Evolutionary conservation across 2,113 vertebrate species (phyloP).

Genomic region (Rhinolophus sinicus): DNA sequence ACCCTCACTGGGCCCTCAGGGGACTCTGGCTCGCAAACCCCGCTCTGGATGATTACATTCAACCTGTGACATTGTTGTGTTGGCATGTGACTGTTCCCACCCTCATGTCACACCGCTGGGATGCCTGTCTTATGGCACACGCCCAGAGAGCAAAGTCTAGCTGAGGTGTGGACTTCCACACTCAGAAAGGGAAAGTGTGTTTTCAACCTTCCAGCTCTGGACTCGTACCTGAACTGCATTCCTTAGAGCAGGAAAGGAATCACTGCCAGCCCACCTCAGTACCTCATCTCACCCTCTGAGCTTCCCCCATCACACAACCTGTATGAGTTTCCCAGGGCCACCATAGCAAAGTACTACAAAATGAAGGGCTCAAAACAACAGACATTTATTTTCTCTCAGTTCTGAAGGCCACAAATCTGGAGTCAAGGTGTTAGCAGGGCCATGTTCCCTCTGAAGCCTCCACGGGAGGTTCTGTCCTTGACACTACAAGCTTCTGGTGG

Average conservation of each 20-base stretch:
- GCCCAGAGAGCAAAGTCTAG: neutral
- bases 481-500: neutral
- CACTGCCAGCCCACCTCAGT: neutral
- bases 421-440: neutral
- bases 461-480: neutral
- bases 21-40: neutral
- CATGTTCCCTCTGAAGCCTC: fast-evolving
- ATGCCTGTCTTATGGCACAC: neutral
- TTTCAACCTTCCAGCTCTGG: neutral
- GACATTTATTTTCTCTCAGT: fast-evolving
- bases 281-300: too few species aligned
- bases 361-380: fast-evolving
- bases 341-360: neutral
- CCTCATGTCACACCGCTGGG: neutral
- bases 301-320: neutral
- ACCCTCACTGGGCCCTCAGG: neutral
- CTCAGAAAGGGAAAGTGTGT: neutral
- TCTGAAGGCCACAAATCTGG: neutral
- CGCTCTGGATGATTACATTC: neutral
- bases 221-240: neutral
- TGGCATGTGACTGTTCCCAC: neutral
- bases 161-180: too few species aligned
- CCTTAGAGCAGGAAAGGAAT: neutral
- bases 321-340: neutral
- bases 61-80: neutral